Conservation (phyloP, 2,888 invertebrate genomes). For the Caenorhabditis sp. region DNA sequence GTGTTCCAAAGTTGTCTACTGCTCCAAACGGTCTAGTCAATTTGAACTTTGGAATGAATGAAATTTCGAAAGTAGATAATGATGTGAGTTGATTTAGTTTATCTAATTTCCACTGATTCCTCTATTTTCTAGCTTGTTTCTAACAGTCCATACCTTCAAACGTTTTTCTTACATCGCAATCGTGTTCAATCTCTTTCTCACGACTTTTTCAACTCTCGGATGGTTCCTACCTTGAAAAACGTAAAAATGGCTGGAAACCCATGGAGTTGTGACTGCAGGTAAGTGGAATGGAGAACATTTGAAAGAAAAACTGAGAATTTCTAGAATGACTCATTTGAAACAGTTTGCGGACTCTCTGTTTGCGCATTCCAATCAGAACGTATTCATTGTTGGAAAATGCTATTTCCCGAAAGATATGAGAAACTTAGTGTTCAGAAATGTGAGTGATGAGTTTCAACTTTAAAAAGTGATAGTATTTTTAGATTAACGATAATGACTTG, state of each 20-base stretch:
- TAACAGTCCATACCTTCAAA: slow-evolving; percentile 47
- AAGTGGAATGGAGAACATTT: background rate
- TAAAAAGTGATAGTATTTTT: slow-evolving; percentile 12
- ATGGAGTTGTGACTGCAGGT: slow-evolving; percentile 80
- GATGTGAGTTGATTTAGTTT: slow-evolving; percentile 34
- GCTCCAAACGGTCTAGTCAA: slow-evolving; percentile 38
- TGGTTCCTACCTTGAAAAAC: slow-evolving; percentile 31
- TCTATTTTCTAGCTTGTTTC: slow-evolving; percentile 45
- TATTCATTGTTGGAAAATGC: slow-evolving; percentile 41
- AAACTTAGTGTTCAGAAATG: slow-evolving; percentile 48
- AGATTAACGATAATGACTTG: slow-evolving; percentile 28
- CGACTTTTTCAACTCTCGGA: slow-evolving; percentile 50
- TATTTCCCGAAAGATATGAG: slow-evolving; percentile 44
- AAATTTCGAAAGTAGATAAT: slow-evolving; percentile 47
- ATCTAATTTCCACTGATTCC: no score
- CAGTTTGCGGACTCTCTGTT: slow-evolving; percentile 36
- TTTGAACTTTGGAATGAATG: slow-evolving; percentile 43
- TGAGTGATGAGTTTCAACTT: background rate
- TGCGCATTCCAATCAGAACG: slow-evolving; percentile 42
- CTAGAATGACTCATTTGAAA: slow-evolving; percentile 46
- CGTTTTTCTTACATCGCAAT: slow-evolving; percentile 71
- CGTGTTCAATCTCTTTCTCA: slow-evolving; percentile 71
- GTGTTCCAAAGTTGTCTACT: slow-evolving; percentile 68
- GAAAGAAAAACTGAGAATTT: background rate
- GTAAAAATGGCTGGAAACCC: slow-evolving; percentile 72